These are phyloP conservation scores for Tetrapedia diversipes DNA, from an alignment of 2,888 invertebrate genomes.

Conservation along the genomic window DNA sequence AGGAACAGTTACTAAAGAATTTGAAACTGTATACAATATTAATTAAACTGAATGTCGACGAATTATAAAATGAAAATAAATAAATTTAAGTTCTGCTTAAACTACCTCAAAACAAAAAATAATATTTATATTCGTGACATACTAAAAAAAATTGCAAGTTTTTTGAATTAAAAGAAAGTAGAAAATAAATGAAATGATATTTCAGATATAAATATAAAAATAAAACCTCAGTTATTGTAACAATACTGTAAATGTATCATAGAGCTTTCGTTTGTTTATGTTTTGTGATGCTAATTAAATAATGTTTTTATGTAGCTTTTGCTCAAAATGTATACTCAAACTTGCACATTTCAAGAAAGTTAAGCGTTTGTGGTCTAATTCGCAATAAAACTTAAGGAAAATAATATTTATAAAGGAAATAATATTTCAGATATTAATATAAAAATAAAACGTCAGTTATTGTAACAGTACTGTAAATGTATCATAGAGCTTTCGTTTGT, in stretches of 20 bases:
- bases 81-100: too few relatives aligned
- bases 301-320: too few relatives aligned
- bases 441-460: not conserved
- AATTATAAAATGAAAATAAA: not conserved
- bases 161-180: too few relatives aligned
- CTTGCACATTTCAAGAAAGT: constrained; percentile 37
- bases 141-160: too few relatives aligned
- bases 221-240: not conserved
- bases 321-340: constrained; percentile 9
- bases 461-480: not conserved
- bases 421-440: not conserved
- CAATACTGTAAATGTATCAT: not conserved
- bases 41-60: too few relatives aligned
- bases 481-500: too few relatives aligned
- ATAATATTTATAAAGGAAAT: not conserved
- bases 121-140: not conserved
- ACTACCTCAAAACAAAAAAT: too few relatives aligned
- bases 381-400: constrained; percentile 60
- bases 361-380: constrained; percentile 72
- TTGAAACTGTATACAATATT: not conserved
- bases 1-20: not conserved
- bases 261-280: too few relatives aligned
- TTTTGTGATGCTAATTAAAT: not conserved
- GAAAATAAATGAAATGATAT: not conserved
- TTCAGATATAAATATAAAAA: not conserved